Base-by-base conservation (phyloP, 2,113 vertebrate genomes). In the Hippolais icterina region DNA sequence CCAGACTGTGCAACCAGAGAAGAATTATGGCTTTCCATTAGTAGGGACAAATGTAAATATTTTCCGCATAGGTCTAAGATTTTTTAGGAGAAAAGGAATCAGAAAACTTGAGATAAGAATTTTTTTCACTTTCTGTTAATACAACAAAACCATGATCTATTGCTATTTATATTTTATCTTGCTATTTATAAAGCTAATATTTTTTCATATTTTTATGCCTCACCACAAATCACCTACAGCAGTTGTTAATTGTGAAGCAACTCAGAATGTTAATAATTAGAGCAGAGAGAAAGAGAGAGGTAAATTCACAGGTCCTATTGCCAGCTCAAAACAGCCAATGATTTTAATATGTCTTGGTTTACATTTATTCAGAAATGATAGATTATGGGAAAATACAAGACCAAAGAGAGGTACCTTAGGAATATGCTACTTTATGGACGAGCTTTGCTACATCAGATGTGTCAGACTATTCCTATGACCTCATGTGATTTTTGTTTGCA, bases 231-330 rank as follows among this genome's bases (percentile, higher is more conserved):
- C 20, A 66, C 17, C 42, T 78, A n/a, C 50, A 65, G 41, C 53
- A 69, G 41, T 19, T 79, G 24, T 70, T 93, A 80, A 80, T 74
- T 81, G 46, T 89, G 69, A 91, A 89, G 23, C 28, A 70, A 59
- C n/a, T 93, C 35, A 35, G 61, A 47, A 69, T 39, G 31, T 72
- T 68, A 77, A 46, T 68, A 50, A 89, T 29, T 50, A 60, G 33
- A 68, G 25, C 28, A 78, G 22, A 76, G 42, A 56, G 24, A 44
- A 27, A 50, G 20, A 44, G 56, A 39, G 15, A 64, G 9, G 13
- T 49, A 64, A 91, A 89, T 64, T 66, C n/a, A 39, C 3, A 6
- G 14, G 3, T 52, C 9, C 12, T 72, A n/a, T 16, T 63, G 20
- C 39, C 31, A 83, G 23, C 60, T 79, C 7, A 50, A 59, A 83